phyloP scores from a whole-genome alignment of 2,888 invertebrate species.

The Hipparchia sbordonii region DNA sequence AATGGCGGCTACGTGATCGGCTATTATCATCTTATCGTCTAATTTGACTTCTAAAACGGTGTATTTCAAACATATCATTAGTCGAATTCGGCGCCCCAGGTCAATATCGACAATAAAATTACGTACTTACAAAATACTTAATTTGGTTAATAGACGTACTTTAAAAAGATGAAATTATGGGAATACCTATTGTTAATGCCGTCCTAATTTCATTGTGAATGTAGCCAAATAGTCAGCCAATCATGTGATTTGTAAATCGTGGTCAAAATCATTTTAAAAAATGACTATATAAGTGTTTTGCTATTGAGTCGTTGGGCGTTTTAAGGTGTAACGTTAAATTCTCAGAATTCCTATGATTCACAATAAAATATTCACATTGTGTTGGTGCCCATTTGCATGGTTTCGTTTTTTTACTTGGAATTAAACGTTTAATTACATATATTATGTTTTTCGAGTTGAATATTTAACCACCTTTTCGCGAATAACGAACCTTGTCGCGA shows the following conservation, averaged over 20 bases:
- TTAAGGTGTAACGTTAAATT: slow-evolving; percentile 42
- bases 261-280: neutral
- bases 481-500: no score
- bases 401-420: slow-evolving; percentile 57
- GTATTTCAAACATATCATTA: slow-evolving; percentile 22
- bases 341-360: slow-evolving; percentile 64
- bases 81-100: neutral
- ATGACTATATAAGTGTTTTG: neutral
- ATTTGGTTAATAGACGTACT: no score
- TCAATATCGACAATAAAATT: slow-evolving; percentile 10
- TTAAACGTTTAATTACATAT: slow-evolving; percentile 27
- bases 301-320: slow-evolving; percentile 42
- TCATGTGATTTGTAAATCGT: no score
- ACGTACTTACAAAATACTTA: neutral
- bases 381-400: slow-evolving; percentile 47
- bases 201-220: no score
- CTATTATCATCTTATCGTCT: slow-evolving; percentile 51
- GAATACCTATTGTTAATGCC: no score
- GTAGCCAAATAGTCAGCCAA: no score
- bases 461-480: neutral
- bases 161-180: no score
- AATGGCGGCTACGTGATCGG: slow-evolving; percentile 66
- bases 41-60: slow-evolving; percentile 58
- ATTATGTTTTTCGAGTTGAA: neutral
- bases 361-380: slow-evolving; percentile 52